Evolutionary conservation across 1,140 invertebrate species (phyloP), one percentile per base, ranked within the genome.

Genomic region (Philopotamus ludificatus): DNA sequence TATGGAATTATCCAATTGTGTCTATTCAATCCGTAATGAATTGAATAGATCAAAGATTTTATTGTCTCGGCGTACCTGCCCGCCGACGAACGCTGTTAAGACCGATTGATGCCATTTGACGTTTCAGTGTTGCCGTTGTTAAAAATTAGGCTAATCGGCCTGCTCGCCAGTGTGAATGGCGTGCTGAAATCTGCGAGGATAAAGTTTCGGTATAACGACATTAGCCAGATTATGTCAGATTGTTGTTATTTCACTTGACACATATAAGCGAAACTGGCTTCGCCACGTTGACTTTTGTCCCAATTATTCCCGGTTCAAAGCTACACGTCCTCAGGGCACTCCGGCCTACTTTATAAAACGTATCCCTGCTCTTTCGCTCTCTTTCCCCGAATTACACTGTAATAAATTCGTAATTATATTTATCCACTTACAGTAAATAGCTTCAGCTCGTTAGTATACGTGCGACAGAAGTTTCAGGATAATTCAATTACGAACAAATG

Each of bases 361-460:
- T 39, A 42, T 18, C 23, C 10, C 20, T 34, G 8, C 3, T 21
- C 20, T 9, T 21, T 21, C 18, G 45, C 18, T 1, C 9, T 21
- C 18, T 49, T 21, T 49, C 23, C 22, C 20, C 23, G 50, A 22
- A 57, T 57, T 57, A 42, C 42, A 20, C 16, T 57, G 26, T 39
- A 57, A 57, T 28, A 57, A 57, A 57, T 57, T 39, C 26, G 23
- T 57, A 41, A 57, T 57, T 57, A 39, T 57, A 21, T 57, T 57
- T 57, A 57, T 42, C 54, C 54, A 57, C 39, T 42, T 42, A 39
- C 54, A 34, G 4, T 7, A 34, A 34, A 34, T 34, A 34, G 12
- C 28, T 34, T 34, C 4, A 34, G 12, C 28, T 34, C 12, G 28
- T 34, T 34, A 34, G 12, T 12, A 34, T 12, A 34, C 28, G 12